phyloP scores from a whole-genome alignment of 1,140 invertebrate species.

The Oreohelix idahoensis region DNA sequence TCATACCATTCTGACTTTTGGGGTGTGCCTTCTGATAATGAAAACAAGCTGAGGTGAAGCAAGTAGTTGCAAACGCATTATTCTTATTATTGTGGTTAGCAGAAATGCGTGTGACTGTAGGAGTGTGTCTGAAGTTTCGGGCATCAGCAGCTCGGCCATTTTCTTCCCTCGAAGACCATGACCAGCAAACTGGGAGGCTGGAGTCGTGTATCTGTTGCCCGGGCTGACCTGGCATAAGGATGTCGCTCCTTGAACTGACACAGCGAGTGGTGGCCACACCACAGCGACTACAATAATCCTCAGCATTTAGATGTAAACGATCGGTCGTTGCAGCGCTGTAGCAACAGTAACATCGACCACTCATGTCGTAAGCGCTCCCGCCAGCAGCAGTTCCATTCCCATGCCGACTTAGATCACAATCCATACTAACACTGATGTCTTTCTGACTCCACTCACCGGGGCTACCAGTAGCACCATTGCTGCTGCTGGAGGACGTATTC shows the following conservation, averaged over 20 bases:
- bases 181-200: neutral
- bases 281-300: neutral
- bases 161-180: neutral
- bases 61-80: neutral
- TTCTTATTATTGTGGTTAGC: neutral
- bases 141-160: neutral
- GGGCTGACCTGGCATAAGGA: neutral
- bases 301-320: neutral
- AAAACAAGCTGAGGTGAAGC: neutral
- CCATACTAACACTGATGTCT: neutral
- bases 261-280: neutral
- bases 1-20: neutral
- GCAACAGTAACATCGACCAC: neutral
- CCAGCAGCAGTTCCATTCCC: neutral
- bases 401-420: neutral
- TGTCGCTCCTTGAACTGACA: neutral
- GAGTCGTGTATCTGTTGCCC: neutral
- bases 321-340: no score
- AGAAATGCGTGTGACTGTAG: neutral
- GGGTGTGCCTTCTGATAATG: neutral
- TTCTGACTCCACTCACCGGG: neutral
- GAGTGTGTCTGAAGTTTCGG: neutral
- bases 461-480: neutral
- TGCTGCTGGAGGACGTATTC: constrained; percentile 10
- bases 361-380: neutral